phyloP scores from a whole-genome alignment of 1,140 invertebrate genomes.

The Cotesia chilonis region DNA sequence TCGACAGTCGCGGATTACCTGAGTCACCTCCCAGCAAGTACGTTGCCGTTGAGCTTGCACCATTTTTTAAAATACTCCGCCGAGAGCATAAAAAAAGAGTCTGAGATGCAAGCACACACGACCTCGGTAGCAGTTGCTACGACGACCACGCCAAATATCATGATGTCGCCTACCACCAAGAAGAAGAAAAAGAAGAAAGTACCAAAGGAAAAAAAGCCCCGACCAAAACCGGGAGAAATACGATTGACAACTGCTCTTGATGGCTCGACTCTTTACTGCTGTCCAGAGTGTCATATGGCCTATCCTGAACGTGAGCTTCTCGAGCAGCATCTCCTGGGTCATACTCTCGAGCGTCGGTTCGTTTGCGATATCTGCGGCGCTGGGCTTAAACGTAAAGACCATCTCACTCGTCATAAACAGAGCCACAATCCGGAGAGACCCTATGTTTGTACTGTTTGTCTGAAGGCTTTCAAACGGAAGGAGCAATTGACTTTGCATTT shows the following conservation, averaged over 20 bases:
- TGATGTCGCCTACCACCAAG: constrained; percentile 69
- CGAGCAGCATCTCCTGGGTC: constrained; percentile 82
- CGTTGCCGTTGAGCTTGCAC: constrained; percentile 80
- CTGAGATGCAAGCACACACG: constrained; percentile 69
- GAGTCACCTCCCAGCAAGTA: constrained; percentile 76
- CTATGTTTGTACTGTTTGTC: constrained; percentile 83
- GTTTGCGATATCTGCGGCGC: constrained; percentile 88
- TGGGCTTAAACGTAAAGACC: constrained; percentile 83
- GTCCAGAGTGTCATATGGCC: constrained; percentile 86
- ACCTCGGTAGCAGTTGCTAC: constrained; percentile 68
- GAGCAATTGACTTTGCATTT: constrained; percentile 85
- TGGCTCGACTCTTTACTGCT: constrained; percentile 83
- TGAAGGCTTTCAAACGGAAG: constrained; percentile 86
- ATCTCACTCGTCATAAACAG: constrained; percentile 82
- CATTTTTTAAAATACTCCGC: constrained; percentile 86
- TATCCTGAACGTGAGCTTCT: constrained; percentile 82
- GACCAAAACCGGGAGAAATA: constrained; percentile 84
- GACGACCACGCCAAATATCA: constrained; percentile 63
- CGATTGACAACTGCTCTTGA: constrained; percentile 82
- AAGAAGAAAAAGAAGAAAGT: constrained; percentile 87
- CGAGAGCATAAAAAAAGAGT: constrained; percentile 78
- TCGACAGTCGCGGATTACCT: constrained; percentile 84
- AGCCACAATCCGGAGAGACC: constrained; percentile 83
- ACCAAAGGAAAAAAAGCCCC: constrained; percentile 80
- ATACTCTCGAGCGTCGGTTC: constrained; percentile 81